Base-by-base conservation (phyloP, 1,140 invertebrate genomes). In the Brachionus koreanus region DNA sequence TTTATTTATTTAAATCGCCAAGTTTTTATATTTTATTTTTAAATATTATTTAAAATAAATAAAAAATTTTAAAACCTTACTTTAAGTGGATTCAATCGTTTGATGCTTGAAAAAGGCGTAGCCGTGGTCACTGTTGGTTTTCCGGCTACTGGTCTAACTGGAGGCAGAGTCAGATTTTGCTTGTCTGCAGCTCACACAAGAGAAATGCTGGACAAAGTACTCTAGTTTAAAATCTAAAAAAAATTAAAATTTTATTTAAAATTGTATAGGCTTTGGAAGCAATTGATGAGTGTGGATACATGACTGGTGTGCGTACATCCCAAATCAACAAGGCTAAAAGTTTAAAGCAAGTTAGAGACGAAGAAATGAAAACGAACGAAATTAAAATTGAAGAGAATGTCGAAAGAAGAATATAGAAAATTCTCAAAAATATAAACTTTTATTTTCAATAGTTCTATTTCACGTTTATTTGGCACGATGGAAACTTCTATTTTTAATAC, bases 51-150 rank as follows among this genome's bases (percentile, higher is more conserved):
- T 74, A 6, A 74, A 74, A 29, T 74, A n/a, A 42, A 35, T 37
- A 33, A 42, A 72, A 39, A 25, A 19, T 74, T 3, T 13, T 74
- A 13, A 9, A 25, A 23, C 10, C 23, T 74, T 43, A 19, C 43
- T 46, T 74, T 65, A 39, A 79, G 76, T 42, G 69, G 19, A n/a
- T 83, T 83, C 33, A 94, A 96, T 82, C 91, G 96, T 85, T 92
- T 92, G 83, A 90, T 97, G 85, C 92, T 93, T 72, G 91, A 91
- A 83, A 89, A 92, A 83, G 93, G 94, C 65, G 92, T 99, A 79
- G 97, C 96, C 23, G 92, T 93, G 12, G 97, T 98, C 3, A 96
- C 96, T 82, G 97, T 98, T 82, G 96, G 96, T 82, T 99, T 97
- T 89, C 97, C 98, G 74, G 97, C 97, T 39, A 98, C 97, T 19